Evolutionary conservation across 2,888 invertebrate genomes (phyloP).

Genomic region (Didymodactylos carnosus): DNA sequence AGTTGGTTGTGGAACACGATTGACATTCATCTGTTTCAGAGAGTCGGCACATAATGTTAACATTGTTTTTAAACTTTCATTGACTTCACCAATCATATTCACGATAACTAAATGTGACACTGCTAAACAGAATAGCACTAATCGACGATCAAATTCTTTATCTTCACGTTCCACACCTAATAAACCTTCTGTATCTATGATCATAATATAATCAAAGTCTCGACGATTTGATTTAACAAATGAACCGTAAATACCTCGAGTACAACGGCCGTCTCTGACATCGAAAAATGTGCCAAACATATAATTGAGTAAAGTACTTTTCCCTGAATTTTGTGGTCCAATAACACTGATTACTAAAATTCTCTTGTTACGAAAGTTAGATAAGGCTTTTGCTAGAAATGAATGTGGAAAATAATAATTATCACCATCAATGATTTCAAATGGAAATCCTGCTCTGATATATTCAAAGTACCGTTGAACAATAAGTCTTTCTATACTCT

Average conservation of each 20-base stretch:
- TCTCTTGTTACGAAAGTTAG: not conserved
- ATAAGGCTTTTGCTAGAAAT: not conserved
- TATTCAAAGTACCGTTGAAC: not conserved
- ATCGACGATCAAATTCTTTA: not conserved
- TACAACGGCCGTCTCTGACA: not conserved
- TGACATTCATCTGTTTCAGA: not conserved
- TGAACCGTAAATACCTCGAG: not conserved
- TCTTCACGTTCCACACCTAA: not conserved
- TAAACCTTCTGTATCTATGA: conserved; percentile 2
- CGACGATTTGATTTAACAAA: not conserved
- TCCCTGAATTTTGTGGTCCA: not conserved
- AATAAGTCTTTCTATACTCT: not conserved
- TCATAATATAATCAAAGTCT: not conserved
- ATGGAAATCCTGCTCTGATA: not conserved
- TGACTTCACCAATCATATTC: not conserved
- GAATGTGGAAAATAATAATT: not conserved
- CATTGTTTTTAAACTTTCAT: not conserved
- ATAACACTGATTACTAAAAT: not conserved
- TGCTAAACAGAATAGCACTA: not conserved
- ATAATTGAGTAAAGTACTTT: not conserved
- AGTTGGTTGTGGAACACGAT: not conserved
- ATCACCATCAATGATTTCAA: conserved; percentile 3
- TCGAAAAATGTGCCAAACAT: not conserved
- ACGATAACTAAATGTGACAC: not conserved
- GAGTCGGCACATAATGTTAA: not conserved